Evolutionary conservation across 2,888 invertebrate species (phyloP), one percentile per base, ranked within the genome.

Genomic region (Gastrophysa polygoni): DNA sequence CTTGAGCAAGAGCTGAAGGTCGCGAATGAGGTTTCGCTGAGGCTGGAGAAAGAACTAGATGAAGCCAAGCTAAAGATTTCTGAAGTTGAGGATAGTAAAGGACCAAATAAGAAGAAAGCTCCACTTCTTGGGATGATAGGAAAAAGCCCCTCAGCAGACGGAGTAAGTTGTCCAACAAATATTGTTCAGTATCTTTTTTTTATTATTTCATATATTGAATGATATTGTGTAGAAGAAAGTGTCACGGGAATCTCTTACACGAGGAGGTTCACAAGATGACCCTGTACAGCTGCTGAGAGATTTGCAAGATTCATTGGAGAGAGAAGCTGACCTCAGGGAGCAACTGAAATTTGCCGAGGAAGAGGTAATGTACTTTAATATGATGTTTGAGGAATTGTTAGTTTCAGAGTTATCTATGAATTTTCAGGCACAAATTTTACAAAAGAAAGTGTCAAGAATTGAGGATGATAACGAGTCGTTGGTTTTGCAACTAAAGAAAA

Each of bases 391-490:
- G 18, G 2, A n/a, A 51, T 8, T 10, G 14, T 18, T 55, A n/a
- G 7, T 17, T 24, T 14, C 14, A 17, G 6, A n/a, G 16, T 29
- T 24, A 21, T 75, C 80, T 57, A 70, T 80, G 60, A 73, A 73
- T 67, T 85, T 89, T 81, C 89, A 92, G 92, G 91, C 90, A 81
- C 90, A 92, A 86, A 91, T 89, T 84, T 87, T 92, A 82, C 88
- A 94, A 83, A 93, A 92, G 86, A 94, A 93, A 85, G 88, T 95
- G 79, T 89, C 92, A 79, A 90, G 96, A 78, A 89, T 96, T 81
- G 97, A 98, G 84, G 95, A 96, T 82, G 97, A 98, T 87, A 97
- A 97, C 86, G 97, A 98, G 83, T 93, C 93, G 74, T 87, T 96
- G 83, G 90, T 93, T 83, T 88, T 93, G 85, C 96, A 96, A 88